Base-by-base conservation (phyloP, 2,113 vertebrate species). In the Cyphomyrus plagiostoma region DNA sequence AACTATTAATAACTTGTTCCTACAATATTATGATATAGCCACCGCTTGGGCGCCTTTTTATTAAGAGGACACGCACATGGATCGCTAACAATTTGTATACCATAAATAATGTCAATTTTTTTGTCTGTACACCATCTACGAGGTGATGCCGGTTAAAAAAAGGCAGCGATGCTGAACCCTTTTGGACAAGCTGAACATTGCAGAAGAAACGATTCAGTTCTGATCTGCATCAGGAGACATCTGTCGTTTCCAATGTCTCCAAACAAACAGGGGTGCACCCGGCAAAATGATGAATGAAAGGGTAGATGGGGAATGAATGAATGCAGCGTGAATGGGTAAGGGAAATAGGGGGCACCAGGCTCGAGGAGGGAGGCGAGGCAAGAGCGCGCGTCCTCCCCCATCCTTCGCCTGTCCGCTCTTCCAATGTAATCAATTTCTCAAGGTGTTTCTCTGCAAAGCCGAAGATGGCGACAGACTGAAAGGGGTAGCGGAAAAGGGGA, bases 381-480 rank as follows among this genome's bases (percentile, higher is more conserved):
- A 92, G 91, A 90, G 91, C 91, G 89, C 92, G 90, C 90, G 91
- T 94, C 92, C 92, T 92, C 92, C 86, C 92, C 82, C 92, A 17
- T 13, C 77, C 91, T 88, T 77, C 92, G 91, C 90, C 91, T 93
- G 91, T 92, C 93, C 92, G 84, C 91, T 92, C 94, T 90, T 93
- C 92, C 91, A 90, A 91, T 92, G 90, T 93, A 91, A 93, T 90
- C 93, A 91, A 93, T 93, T 93, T 94, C 94, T 95, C 95, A 95
- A 96, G 95, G 96, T 95, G 95, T 95, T 70, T 95, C 94, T 94
- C 94, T 90, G 94, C 93, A 93, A 94, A 93, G 95, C 94, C 92
- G 95, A 96, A 96, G 96, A 96, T 96, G 96, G 96, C 96, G 96
- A 96, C 95, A 94, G 95, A 93, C 91, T 96, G 94, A 95, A 94